Base-by-base conservation (phyloP, 2,888 invertebrate species). In the Amblyjoppa fuscipennis region DNA sequence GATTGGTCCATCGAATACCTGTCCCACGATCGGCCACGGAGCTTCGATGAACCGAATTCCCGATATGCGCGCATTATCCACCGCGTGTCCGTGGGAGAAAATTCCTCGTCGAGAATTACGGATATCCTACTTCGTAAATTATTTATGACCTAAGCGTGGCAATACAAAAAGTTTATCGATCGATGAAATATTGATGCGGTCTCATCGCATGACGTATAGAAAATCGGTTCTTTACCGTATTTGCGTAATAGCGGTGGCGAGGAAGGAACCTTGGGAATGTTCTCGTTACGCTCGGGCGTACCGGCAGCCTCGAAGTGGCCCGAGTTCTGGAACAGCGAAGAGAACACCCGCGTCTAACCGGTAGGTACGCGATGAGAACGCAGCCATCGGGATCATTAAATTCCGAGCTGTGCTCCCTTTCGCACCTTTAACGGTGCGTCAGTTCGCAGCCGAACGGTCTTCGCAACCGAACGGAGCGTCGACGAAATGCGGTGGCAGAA, bases 221-320 rank as follows among this genome's bases (percentile, higher is more conserved):
- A 59, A 56, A 66, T 61, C 16, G 31, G 34, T 1, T 64, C 16
- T 45, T 51, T 51, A 45, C 38, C 20, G n/a, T 31, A 86, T 86
- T 86, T 78, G 83, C 86, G 81, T 86, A 83, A 74, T 74, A 6
- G 56, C 25, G 3, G 20, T 11, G 25, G 64, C 66, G 74, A 82
- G 74, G 31, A 71, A 28, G 28, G 16, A 68, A 49, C 49, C 66
- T 80, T 77, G 80, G 71, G 80, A 86, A 81, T 78, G 49, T 78
- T 66, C 80, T 81, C 77, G 86, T 86, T 86, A 86, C 86, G 86
- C 86, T 86, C 86, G 81, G 77, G 74, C 83, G 86, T 86, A 80
- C 85, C 83, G 76, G 83, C 75, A 53, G 28, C n/a, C 41, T 11
- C 25, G 41, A 41, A 59, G 9, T 45, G 13, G 70, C n/a, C 34